Conservation (phyloP, 2,113 vertebrate genomes). For the Ramphastos sulfuratus region DNA sequence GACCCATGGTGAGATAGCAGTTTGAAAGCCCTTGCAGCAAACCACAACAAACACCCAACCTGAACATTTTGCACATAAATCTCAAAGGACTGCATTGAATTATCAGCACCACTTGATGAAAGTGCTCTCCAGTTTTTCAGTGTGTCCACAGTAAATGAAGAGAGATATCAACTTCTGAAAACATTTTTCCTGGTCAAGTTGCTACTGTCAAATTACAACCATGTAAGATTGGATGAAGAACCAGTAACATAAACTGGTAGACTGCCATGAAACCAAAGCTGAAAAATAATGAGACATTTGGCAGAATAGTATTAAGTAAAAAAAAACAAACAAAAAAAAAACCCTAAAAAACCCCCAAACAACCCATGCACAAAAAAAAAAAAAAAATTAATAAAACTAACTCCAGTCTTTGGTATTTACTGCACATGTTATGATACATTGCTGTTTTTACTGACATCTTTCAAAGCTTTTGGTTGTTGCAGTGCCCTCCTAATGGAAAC, state of each 20-base stretch:
- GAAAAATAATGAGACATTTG: not conserved
- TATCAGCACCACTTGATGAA: not conserved
- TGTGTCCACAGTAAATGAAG: not conserved
- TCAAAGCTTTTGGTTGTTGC: not conserved
- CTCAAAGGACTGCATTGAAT: not conserved
- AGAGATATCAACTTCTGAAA: not conserved
- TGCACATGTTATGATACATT: not conserved
- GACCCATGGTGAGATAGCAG: too few species aligned
- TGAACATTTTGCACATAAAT: not conserved
- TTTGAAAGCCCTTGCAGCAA: too few species aligned
- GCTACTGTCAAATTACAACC: not conserved
- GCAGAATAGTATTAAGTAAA: not conserved
- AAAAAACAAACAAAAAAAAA: not conserved
- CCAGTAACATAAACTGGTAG: not conserved
- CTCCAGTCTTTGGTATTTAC: not conserved
- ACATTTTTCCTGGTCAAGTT: not conserved
- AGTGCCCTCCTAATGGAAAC: not conserved
- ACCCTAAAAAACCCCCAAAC: too few species aligned
- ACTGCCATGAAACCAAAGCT: not conserved
- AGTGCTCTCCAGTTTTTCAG: not conserved
- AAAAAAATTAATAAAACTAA: not conserved
- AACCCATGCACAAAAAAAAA: not conserved
- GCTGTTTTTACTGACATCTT: not conserved
- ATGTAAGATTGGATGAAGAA: not conserved
- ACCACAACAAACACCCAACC: not conserved